Percentiles rank a stretch among this genome's conserved stretches.
Evolutionary conservation across 2,113 vertebrate genomes (phyloP).

Genomic region (Emydocephalus ijimae): DNA sequence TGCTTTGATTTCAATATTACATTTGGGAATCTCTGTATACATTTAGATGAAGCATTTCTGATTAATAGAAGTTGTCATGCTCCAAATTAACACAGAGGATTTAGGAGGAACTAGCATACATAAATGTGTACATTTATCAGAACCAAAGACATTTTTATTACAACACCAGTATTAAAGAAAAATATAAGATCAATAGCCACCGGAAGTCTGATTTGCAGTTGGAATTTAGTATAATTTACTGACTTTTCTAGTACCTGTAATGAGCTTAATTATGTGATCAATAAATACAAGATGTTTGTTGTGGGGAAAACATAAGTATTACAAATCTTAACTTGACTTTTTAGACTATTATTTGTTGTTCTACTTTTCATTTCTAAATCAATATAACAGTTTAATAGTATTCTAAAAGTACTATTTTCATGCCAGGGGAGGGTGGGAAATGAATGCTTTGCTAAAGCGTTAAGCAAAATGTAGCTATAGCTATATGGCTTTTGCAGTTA

Average conservation of each 20-base stretch:
- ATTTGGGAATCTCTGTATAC: background rate
- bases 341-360: background rate
- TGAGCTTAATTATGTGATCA: constrained; percentile 1
- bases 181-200: background rate
- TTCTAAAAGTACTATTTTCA: background rate
- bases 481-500: constrained; percentile 15
- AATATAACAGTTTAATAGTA: constrained; percentile 28
- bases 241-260: background rate
- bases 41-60: background rate
- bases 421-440: constrained; percentile 6
- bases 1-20: background rate
- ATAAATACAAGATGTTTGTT: background rate
- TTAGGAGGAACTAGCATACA: background rate
- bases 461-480: constrained; percentile 31
- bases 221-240: constrained; percentile 3
- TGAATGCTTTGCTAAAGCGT: constrained; percentile 17
- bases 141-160: background rate
- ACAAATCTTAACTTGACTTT: background rate
- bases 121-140: background rate
- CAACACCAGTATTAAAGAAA: background rate
- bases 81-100: background rate
- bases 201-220: constrained; percentile 15
- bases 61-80: background rate
- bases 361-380: constrained; percentile 23
- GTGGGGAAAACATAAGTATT: background rate